These are phyloP conservation scores for Drosophila varians DNA, from an alignment of 1,140 invertebrate species.

Conservation along the genomic window DNA sequence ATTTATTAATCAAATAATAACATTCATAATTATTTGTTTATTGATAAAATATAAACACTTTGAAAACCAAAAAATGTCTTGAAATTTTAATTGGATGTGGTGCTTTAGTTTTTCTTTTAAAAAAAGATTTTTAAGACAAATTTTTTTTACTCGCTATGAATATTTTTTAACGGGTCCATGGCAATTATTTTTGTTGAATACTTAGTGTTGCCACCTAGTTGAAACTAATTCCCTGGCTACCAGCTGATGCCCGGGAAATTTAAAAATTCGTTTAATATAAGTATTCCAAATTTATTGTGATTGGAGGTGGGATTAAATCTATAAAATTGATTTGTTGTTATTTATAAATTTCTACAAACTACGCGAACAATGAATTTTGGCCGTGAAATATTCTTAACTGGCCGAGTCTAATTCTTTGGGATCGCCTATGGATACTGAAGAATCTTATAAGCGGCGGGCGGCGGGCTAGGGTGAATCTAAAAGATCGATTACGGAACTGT, in stretches of 20 bases:
- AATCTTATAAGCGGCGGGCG: conserved; percentile 5
- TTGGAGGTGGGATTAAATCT: neutral
- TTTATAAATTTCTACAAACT: conserved; percentile 13
- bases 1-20: too few species aligned
- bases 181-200: neutral
- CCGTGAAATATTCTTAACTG: conserved; percentile 8
- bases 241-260: conserved; percentile 15
- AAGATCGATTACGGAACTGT: conserved; percentile 66
- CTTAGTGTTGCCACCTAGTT: conserved; percentile 9
- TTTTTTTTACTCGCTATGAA: neutral
- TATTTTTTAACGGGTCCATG: neutral
- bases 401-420: conserved; percentile 54
- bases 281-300: conserved; percentile 11
- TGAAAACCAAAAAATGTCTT: too few species aligned
- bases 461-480: conserved; percentile 56
- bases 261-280: neutral
- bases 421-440: conserved; percentile 17
- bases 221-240: neutral
- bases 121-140: too few species aligned
- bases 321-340: neutral
- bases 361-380: conserved; percentile 22
- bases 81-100: too few species aligned
- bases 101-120: too few species aligned
- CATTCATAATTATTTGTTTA: neutral
- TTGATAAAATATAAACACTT: neutral